Evolutionary conservation across 2,888 invertebrate species (phyloP), one percentile per base, ranked within the genome.

Genomic region (Pogonocherus hispidulus): DNA sequence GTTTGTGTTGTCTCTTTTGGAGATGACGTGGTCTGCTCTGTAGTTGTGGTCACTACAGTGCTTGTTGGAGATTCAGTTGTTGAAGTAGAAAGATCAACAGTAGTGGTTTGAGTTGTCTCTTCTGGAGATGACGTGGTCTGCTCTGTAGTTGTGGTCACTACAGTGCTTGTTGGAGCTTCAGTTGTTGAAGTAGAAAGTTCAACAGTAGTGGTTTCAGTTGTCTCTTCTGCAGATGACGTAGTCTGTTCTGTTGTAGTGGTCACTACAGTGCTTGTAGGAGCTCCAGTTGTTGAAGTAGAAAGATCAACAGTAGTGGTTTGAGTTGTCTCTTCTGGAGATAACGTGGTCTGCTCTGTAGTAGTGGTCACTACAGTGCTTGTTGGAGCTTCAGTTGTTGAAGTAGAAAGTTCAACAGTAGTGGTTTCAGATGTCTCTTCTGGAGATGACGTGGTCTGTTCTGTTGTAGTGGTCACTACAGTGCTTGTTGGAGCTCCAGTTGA

Each of bases 381-480:
- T 47, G 64, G 16, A 6, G 1, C 2, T 46, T 44, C 46, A 5
- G 37, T 52, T 14, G 65, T 52, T 41, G 44, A n/a, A 19, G 49
- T 47, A 19, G 65, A 41, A n/a, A 14, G 16, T 46, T 44, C 63
- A n/a, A 55, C 8, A 9, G 47, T 49, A 1, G 60, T 14, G 6
- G 47, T 49, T 66, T 2, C 2, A 2, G 41, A 14, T 1, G 41
- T 1, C n/a, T 59, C 18, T 6, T 2, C 9, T 35, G 51, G 23
- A 1, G 27, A 20, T 22, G 59, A 18, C 5, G 66, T 69, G n/a
- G 47, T 18, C 55, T 16, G 57, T 11, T 44, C 57, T 3, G 65
- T 47, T 11, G 56, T 35, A 16, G 56, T 18, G 11, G 35, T 3
- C 14, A n/a, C 41, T 14, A 2, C 14, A 4, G 41, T 16, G 6